A percentile compares a stretch with the other conserved stretches of the same genome.
These are phyloP conservation scores for Pseudococcus jackbeardsleyi DNA, from an alignment of 2,888 invertebrate genomes.

Conservation along the genomic window DNA sequence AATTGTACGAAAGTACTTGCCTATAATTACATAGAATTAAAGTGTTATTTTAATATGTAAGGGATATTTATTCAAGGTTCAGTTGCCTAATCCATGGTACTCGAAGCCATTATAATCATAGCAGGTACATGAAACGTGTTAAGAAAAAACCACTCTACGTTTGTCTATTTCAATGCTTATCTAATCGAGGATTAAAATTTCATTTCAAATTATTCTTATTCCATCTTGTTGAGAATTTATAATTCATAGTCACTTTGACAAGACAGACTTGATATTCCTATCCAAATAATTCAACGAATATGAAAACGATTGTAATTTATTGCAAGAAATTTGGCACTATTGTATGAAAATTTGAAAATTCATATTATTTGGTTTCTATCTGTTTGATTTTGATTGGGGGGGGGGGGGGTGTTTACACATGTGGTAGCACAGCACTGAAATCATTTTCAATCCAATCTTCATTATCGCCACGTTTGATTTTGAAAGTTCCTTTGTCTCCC, in stretches of 20 bases:
- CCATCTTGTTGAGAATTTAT: no score
- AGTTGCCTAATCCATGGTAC: not conserved
- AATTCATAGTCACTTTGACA: no score
- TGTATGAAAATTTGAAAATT: no score
- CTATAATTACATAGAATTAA: no score
- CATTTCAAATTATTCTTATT: not conserved
- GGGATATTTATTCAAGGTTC: not conserved
- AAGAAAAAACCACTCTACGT: not conserved
- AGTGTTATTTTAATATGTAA: not conserved
- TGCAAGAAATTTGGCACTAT: no score
- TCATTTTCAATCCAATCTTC: slow-evolving; percentile 59
- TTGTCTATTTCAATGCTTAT: not conserved
- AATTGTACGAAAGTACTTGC: no score
- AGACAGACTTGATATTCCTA: no score
- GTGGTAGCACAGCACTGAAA: slow-evolving; percentile 60
- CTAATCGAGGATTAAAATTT: slow-evolving; percentile 3
- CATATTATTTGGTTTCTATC: no score
- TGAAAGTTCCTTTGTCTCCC: slow-evolving; percentile 64
- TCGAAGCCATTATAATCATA: not conserved
- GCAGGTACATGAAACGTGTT: not conserved
- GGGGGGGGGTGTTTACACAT: not conserved
- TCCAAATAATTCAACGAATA: no score
- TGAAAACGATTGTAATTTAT: no score
- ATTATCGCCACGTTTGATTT: slow-evolving; percentile 57
- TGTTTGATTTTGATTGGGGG: no score